phyloP scores from a whole-genome alignment of 2,113 vertebrate species.

The Sakesphorus luctuosus region DNA sequence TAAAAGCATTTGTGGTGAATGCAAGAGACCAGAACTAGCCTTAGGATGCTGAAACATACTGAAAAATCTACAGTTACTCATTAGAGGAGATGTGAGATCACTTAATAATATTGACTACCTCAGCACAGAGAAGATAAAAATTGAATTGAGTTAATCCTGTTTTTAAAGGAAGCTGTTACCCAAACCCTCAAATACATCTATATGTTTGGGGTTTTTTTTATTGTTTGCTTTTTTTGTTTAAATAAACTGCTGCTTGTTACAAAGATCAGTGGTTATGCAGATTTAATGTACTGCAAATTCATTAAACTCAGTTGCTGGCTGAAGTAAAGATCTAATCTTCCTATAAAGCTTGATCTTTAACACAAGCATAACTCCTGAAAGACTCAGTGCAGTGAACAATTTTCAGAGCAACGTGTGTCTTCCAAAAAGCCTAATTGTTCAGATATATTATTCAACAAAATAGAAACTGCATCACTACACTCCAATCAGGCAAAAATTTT shows the following conservation, averaged over 20 bases:
- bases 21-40: background rate
- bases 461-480: background rate
- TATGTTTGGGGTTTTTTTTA: background rate
- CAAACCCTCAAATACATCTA: background rate
- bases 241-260: background rate
- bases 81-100: background rate
- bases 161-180: background rate
- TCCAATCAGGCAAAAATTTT: background rate
- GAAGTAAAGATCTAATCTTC: background rate
- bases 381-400: background rate
- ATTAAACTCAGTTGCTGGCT: background rate
- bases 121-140: background rate
- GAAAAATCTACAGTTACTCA: background rate
- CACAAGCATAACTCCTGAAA: background rate
- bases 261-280: background rate
- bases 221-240: background rate
- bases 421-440: background rate
- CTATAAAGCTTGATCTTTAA: background rate
- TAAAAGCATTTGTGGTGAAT: slow-evolving; percentile 24
- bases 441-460: background rate
- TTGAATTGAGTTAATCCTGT: background rate
- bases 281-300: background rate
- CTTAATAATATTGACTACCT: background rate
- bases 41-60: background rate
- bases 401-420: background rate